Base-by-base conservation (phyloP, 2,888 invertebrate species). In the Polydrusus cervinus region DNA sequence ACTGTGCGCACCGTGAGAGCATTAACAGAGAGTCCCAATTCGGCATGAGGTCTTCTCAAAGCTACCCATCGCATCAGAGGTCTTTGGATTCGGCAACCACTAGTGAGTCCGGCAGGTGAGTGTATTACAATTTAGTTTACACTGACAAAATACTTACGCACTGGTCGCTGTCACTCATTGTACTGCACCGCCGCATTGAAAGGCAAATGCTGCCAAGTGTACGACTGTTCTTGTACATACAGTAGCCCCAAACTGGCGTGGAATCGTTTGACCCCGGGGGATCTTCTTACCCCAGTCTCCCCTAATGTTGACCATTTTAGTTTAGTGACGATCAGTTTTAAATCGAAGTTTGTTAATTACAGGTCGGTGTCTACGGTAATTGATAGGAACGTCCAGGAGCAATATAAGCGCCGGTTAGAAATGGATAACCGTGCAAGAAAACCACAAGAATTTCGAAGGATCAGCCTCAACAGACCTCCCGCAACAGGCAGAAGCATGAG, bases 51-150 rank as follows among this genome's bases (percentile, higher is more conserved):
- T 81, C 88, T 1, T 89, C 89, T 0, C 90, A 90, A 80, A 90
- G 89, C 80, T 90, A 90, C 78, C 90, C 90, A 0, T 87, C 88
- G 1, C 88, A 89, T 82, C 88, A 88, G 67, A 81, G 87, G 34
- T 87, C 88, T 0, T 78, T 86, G 55, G 88, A 89, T 76, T 82
- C 83, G 8, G 79, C 71, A 6, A 73, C 69, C 8, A 79, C 71
- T 34, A 73, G 62, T 20, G 80, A 78, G 55, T 74, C 78, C 3
- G 55, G 80, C 76, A 78, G 75, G 78, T 78, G 61, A 73, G 65
- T 11, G 8, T n/a, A n/a, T n/a, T n/a, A n/a, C n/a, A n/a, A n/a
- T n/a, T n/a, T n/a, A n/a, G n/a, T n/a, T n/a, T n/a, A n/a, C n/a
- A n/a, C n/a, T n/a, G n/a, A n/a, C n/a, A n/a, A n/a, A n/a, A n/a